Conservation (phyloP, 2,888 invertebrate species). For the Sinopyrophorus schimmeli region DNA sequence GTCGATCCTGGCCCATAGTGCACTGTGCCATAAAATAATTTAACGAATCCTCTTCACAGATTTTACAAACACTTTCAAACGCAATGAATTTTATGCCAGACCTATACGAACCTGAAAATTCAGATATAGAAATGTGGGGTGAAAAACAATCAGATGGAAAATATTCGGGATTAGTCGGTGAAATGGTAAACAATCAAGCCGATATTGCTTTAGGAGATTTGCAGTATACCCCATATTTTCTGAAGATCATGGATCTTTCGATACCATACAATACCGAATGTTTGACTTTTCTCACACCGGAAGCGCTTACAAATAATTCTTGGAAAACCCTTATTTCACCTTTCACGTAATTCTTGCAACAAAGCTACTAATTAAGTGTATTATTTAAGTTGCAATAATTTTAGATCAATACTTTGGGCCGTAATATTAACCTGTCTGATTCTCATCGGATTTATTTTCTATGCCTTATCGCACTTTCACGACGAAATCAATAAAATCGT, state of each 20-base stretch:
- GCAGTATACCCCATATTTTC: conserved; percentile 71
- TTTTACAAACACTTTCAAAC: conserved; percentile 66
- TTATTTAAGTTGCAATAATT: conserved; percentile 15
- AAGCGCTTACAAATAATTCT: conserved; percentile 77
- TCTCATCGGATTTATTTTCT: conserved; percentile 68
- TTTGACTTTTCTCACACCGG: conserved; percentile 81
- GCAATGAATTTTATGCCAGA: conserved; percentile 72
- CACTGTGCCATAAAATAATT: conserved; percentile 18
- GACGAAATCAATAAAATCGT: conserved; percentile 48
- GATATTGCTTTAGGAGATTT: conserved; percentile 78
- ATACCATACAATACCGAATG: conserved; percentile 82
- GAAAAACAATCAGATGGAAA: conserved; percentile 64
- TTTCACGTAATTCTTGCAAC: conserved; percentile 64
- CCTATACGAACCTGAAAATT: conserved; percentile 68
- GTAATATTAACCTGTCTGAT: conserved; percentile 70
- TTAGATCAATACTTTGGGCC: conserved; percentile 69
- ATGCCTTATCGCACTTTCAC: conserved; percentile 65
- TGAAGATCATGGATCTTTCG: conserved; percentile 72
- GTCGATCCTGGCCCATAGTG: too few relatives aligned
- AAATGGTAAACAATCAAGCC: conserved; percentile 69
- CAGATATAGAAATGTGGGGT: conserved; percentile 71
- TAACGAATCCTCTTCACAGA: conserved; percentile 59
- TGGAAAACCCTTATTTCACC: conserved; percentile 83
- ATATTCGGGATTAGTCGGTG: conserved; percentile 73
- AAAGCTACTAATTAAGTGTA: background rate